phyloP scores from a whole-genome alignment of 2,888 invertebrate genomes.

The Terebella lapidaria region DNA sequence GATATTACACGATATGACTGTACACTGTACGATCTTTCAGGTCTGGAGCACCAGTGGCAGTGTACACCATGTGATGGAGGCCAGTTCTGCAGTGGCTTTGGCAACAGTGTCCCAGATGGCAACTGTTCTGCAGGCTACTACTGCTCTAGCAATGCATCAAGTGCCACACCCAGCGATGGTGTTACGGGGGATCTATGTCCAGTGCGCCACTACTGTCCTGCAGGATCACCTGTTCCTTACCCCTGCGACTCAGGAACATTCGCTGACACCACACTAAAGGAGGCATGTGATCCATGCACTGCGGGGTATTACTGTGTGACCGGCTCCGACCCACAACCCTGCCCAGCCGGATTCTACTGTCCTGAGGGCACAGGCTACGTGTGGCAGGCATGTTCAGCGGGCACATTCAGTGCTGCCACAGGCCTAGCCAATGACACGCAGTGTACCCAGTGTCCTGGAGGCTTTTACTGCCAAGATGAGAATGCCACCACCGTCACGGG shows the following conservation, averaged over 20 bases:
- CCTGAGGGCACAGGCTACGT: conserved; percentile 43
- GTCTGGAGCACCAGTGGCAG: conserved; percentile 29
- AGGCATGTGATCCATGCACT: conserved; percentile 33
- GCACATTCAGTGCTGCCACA: conserved; percentile 34
- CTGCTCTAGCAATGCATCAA: conserved; percentile 43
- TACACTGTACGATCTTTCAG: too few species aligned
- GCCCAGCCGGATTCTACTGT: conserved; percentile 47
- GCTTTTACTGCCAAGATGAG: conserved; percentile 37
- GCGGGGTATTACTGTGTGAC: conserved; percentile 41
- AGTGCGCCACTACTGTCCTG: conserved; percentile 41
- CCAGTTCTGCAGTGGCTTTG: conserved; percentile 36
- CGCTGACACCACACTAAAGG: conserved; percentile 31
- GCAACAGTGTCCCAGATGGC: conserved; percentile 25
- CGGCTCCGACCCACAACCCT: conserved; percentile 33
- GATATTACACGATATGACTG: too few species aligned
- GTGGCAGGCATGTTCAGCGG: conserved; percentile 41
- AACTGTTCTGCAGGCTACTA: conserved; percentile 36
- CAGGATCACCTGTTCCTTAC: conserved; percentile 36
- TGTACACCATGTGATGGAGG: conserved; percentile 44
- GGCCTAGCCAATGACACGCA: conserved; percentile 35
- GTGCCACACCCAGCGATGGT: conserved; percentile 32
- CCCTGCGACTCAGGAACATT: conserved; percentile 41
- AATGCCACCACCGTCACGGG: conserved; percentile 39
- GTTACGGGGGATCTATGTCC: conserved; percentile 41
- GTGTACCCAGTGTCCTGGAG: conserved; percentile 44